Percentiles rank a stretch among this genome's conserved stretches.
phyloP scores from a whole-genome alignment of 2,113 vertebrate genomes.

The Eretmodus cyanostictus region DNA sequence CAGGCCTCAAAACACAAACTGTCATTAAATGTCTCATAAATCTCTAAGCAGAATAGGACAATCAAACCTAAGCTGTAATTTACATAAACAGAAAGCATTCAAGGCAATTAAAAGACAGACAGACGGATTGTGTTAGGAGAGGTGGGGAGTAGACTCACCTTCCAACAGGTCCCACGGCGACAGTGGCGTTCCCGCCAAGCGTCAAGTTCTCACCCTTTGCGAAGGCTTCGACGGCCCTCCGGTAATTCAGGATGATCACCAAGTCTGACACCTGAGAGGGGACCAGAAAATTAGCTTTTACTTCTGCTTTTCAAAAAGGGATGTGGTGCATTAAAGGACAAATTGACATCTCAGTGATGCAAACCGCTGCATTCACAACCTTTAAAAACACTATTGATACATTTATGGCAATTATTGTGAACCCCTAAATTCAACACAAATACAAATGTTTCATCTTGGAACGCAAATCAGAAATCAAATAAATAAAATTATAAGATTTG shows the following conservation, averaged over 20 bases:
- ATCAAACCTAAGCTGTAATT: not conserved
- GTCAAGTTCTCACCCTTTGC: conserved; percentile 94
- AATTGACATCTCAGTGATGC: not conserved
- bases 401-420: not conserved
- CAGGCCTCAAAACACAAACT: not conserved
- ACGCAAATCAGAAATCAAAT: not conserved
- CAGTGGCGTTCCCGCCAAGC: conserved; percentile 91
- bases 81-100: not conserved
- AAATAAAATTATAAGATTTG: not conserved
- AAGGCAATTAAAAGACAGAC: not conserved
- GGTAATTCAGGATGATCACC: conserved; percentile 94
- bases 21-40: conserved; percentile 3
- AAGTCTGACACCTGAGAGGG: conserved; percentile 85
- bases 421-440: not conserved
- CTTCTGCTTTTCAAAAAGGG: not conserved
- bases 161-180: conserved; percentile 86
- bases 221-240: conserved; percentile 91
- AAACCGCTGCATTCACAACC: not conserved
- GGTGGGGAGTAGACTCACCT: conserved; percentile 5
- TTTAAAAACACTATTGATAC: not conserved
- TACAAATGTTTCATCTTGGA: not conserved
- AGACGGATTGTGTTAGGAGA: not conserved
- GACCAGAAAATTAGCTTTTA: not conserved
- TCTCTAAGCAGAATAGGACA: not conserved
- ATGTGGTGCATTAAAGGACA: not conserved